Evolutionary conservation across 1,140 invertebrate species (phyloP), one percentile per base, ranked within the genome.

Genomic region (Venturia canescens): DNA sequence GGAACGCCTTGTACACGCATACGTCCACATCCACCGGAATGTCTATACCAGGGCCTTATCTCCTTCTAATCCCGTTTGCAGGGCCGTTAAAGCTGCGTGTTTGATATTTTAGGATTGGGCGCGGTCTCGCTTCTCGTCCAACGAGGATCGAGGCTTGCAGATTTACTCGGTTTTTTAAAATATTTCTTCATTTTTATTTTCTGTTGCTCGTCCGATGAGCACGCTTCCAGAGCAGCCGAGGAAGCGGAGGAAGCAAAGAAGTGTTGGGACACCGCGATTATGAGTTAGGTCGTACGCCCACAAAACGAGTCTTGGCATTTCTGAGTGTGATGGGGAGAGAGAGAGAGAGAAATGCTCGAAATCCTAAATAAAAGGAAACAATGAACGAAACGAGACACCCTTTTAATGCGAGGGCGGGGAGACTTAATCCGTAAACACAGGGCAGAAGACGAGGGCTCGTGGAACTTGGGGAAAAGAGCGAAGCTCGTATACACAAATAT

Each of bases 71-170:
- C 78, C 70, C 70, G 53, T 79, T 82, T 82, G 66, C 50, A 16
- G 21, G 72, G 60, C 74, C 80, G 74, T 81, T 67, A 69, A 81
- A 81, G 72, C 80, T 34, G 60, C 67, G 69, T 82, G 74, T 82
- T 82, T 82, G 81, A 82, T 82, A 80, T 82, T 82, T 82, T 82
- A 82, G 81, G 81, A 82, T 82, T 72, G 72, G 53, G 67, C 53
- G 34, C 34, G 71, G 53, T 80, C 31, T 76, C 29, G 27, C 4
- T 75, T 27, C n/a, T 26, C 50, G 72, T 34, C 50, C 53, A 50
- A 60, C 50, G 11, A 21, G 13, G n/a, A 27, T 18, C 50, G 6
- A 38, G 11, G 16, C 48, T 15, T 27, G 15, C 15, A 50, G 38
- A 78, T 78, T 50, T 67, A 23, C 38, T 18, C 38, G 23, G 15